phyloP scores from a whole-genome alignment of 2,888 invertebrate species.

The Andrena bucephala region DNA sequence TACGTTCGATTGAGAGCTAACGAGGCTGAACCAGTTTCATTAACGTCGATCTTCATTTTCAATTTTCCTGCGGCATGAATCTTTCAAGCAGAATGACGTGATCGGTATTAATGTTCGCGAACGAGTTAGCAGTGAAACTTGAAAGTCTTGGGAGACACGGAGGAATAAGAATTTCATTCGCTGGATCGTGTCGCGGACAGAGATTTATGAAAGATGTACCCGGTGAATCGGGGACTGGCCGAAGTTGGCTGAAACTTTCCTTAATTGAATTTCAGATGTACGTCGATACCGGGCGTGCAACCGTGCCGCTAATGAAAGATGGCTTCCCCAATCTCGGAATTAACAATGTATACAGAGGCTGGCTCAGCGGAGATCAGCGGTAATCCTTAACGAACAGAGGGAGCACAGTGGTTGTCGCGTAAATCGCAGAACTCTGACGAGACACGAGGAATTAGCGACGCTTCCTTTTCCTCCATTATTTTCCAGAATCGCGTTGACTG shows the following conservation, averaged over 20 bases:
- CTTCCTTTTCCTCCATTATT: no score
- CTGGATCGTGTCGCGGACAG: not conserved
- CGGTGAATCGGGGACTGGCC: not conserved
- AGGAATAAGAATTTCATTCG: not conserved
- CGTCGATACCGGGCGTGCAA: not conserved
- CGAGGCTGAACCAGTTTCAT: constrained; percentile 2
- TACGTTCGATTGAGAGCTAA: not conserved
- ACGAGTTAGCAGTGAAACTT: not conserved
- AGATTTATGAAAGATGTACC: not conserved
- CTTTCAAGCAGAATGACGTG: no score
- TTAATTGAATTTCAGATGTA: constrained; percentile 28
- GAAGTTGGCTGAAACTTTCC: not conserved
- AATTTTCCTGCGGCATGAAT: not conserved
- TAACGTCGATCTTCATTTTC: not conserved
- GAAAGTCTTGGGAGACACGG: not conserved
- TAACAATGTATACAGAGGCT: constrained; percentile 18
- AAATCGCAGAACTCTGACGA: constrained; percentile 29
- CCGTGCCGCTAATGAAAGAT: constrained; percentile 23
- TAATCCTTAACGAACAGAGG: constrained; percentile 31
- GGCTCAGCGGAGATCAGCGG: constrained; percentile 28
- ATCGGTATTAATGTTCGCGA: not conserved
- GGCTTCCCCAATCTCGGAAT: constrained; percentile 29
- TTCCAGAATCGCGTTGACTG: no score
- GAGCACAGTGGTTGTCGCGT: constrained; percentile 2
- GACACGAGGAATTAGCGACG: not conserved